Evolutionary conservation across 1,140 invertebrate genomes (phyloP).

Genomic region (Leptinotarsa lineolata): DNA sequence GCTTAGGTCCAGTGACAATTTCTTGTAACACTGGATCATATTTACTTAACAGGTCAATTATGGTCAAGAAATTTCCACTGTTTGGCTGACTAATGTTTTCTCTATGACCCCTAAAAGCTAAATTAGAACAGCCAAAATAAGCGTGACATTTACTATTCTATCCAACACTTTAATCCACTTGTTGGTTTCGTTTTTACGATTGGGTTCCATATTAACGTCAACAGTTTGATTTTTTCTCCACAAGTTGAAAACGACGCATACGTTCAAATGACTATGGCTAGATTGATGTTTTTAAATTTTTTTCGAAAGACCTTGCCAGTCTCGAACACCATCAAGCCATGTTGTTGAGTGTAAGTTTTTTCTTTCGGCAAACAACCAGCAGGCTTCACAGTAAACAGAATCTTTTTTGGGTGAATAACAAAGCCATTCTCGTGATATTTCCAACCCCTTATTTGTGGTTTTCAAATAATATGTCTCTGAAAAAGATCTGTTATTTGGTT

Average conservation of each 20-base stretch:
- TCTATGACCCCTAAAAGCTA: background rate
- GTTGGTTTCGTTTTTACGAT: background rate
- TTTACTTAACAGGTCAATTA: background rate
- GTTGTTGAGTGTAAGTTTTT: background rate
- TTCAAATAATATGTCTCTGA: too few species aligned
- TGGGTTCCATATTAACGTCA: background rate
- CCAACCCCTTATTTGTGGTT: too few species aligned
- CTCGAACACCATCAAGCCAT: conserved; percentile 15
- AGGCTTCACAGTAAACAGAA: background rate
- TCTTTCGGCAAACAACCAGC: background rate
- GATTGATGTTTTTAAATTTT: background rate
- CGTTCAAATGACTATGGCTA: background rate
- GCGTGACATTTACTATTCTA: background rate
- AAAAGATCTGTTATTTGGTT: too few species aligned
- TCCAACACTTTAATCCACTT: background rate
- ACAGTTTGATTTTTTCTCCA: background rate
- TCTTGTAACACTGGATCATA: conserved; percentile 4
- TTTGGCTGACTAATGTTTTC: background rate
- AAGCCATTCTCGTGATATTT: too few species aligned
- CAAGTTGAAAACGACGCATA: background rate
- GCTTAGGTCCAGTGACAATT: background rate
- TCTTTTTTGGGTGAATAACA: background rate
- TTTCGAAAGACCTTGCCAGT: background rate
- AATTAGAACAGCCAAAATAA: background rate
- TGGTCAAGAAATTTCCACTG: too few species aligned